These are phyloP conservation scores for Apamea epomidion DNA, from an alignment of 2,888 invertebrate genomes.

Conservation along the genomic window DNA sequence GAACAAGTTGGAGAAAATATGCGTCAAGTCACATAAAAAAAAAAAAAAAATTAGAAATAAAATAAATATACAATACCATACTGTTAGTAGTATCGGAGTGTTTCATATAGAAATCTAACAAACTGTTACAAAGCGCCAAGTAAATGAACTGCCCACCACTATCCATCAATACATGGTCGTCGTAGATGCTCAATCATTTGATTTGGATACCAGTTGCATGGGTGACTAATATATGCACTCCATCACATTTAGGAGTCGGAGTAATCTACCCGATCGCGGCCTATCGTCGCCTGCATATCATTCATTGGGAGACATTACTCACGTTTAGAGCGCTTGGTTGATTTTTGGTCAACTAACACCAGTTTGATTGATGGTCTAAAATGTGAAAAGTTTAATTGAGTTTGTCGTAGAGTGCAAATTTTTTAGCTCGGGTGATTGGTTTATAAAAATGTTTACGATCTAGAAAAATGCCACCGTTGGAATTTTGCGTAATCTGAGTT, in stretches of 20 bases:
- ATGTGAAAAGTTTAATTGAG: constrained; percentile 61
- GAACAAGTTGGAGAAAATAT: too few species aligned
- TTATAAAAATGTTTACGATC: constrained; percentile 27
- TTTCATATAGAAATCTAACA: not conserved
- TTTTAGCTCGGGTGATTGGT: constrained; percentile 28
- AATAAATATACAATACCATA: not conserved
- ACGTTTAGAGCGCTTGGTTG: constrained; percentile 22
- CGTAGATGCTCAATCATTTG: constrained; percentile 47
- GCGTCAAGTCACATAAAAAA: too few species aligned
- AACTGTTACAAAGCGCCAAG: not conserved
- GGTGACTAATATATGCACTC: constrained; percentile 56
- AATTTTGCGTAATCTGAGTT: not conserved
- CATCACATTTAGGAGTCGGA: constrained; percentile 52
- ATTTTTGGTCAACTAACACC: constrained; percentile 56
- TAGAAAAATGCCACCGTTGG: not conserved
- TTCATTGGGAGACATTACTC: constrained; percentile 53
- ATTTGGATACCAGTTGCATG: constrained; percentile 58
- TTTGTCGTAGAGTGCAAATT: constrained; percentile 32
- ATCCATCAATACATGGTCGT: constrained; percentile 38
- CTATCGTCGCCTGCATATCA: constrained; percentile 52
- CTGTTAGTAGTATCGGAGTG: not conserved
- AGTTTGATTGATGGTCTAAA: constrained; percentile 51
- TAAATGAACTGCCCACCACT: not conserved
- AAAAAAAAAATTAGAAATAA: too few species aligned
- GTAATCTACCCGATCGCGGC: constrained; percentile 41